Percentiles rank a stretch among this genome's conserved stretches.
phyloP scores from a whole-genome alignment of 2,888 invertebrate species.

The Poecilus cupreus region DNA sequence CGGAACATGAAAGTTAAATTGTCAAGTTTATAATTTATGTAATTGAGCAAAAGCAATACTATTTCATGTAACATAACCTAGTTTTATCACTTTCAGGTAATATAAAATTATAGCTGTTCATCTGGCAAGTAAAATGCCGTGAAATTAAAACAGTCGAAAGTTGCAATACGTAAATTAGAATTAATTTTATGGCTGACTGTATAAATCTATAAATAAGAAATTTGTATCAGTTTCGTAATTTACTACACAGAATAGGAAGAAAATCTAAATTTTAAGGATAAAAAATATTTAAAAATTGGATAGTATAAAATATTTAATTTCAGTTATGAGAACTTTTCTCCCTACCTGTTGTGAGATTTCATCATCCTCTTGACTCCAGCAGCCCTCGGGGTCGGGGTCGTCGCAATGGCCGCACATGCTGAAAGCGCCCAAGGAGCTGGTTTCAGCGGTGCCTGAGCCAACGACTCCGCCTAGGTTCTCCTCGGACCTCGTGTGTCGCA shows the following conservation, averaged over 20 bases:
- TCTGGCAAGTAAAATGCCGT: conserved; percentile 37
- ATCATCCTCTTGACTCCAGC: conserved; percentile 98
- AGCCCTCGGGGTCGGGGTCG: conserved; percentile 81
- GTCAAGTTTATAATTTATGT: no score
- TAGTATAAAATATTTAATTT: conserved; percentile 45
- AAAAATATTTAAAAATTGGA: background rate
- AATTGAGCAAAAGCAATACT: background rate
- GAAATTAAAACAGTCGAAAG: conserved; percentile 27
- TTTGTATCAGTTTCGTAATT: no score
- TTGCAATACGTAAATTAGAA: no score
- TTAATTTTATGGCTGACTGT: no score
- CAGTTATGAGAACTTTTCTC: no score
- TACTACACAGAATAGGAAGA: no score
- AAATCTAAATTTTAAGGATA: no score
- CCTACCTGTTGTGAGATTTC: conserved; percentile 89
- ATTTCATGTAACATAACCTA: background rate
- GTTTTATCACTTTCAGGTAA: conserved; percentile 24
- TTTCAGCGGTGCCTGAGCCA: conserved; percentile 68
- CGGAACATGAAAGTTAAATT: no score
- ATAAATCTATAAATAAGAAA: no score
- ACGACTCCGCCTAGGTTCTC: conserved; percentile 82
- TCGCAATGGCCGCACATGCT: conserved; percentile 76
- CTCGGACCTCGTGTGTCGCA: conserved; percentile 95
- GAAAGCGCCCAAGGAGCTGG: conserved; percentile 71
- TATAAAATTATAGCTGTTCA: conserved; percentile 7